Evolutionary conservation across 2,797 vertebrate genomes (phyloP).

Genomic region (Cuculus canorus): DNA sequence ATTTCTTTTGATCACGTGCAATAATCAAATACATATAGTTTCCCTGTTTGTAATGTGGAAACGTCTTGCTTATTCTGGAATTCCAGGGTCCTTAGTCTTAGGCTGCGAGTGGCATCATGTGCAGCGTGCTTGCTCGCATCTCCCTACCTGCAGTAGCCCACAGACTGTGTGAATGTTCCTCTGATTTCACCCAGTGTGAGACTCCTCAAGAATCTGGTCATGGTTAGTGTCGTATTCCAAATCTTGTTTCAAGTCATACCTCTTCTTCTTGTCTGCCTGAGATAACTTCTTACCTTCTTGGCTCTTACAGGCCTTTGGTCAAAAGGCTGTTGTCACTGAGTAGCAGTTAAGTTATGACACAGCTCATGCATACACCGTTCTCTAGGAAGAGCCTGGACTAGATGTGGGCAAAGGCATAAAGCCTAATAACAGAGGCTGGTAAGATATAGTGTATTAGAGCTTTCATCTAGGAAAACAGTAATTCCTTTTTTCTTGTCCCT

Average conservation of each 20-base stretch:
- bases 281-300: background rate
- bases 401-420: background rate
- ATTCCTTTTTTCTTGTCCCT: background rate
- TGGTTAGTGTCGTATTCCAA: background rate
- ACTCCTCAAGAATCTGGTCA: background rate
- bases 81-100: background rate
- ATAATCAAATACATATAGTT: background rate
- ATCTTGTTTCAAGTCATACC: background rate
- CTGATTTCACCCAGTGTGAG: background rate
- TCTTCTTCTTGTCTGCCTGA: background rate
- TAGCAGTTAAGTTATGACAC: background rate
- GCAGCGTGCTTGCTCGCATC: background rate
- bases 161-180: background rate
- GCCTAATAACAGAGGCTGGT: background rate
- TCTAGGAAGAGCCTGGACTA: background rate
- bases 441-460: background rate
- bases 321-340: background rate
- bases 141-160: background rate
- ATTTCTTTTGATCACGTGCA: background rate
- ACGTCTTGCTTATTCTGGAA: background rate
- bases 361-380: background rate
- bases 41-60: background rate
- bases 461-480: background rate
- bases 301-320: background rate
- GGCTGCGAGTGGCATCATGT: background rate